Evolutionary conservation across 2,888 invertebrate genomes (phyloP), one percentile per base, ranked within the genome.

Genomic region (Eupithecia subumbrata): DNA sequence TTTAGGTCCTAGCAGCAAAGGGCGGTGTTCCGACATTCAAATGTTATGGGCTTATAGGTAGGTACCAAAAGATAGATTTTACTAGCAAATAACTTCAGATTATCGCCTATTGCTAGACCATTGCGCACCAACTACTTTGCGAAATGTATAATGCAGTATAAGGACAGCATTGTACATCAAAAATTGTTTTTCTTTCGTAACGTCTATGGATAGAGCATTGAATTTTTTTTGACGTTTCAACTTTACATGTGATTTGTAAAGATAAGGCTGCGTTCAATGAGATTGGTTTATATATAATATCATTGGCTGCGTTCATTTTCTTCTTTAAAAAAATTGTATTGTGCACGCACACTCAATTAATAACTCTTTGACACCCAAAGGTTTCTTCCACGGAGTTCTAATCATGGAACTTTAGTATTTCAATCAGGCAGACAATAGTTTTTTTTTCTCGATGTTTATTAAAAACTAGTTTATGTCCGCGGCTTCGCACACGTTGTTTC

Each of bases 1-100:
- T 73, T 75, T 72, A 69, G 74, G 78, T 79, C 73, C 73, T 78
- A 4, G 11, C 74, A 76, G 60, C 40, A 43, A 76, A 71, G 60
- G 45, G 60, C 43, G 66, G 69, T 76, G 66, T 74, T 60, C 34
- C 67, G 69, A 71, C 78, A 77, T 76, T 74, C 75, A 73, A 81
- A 81, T 80, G 73, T 70, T 69, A 79, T 67, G 77, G 84, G 80
- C 34, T 83, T 81, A 79, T 83, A 82, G 7, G 16, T 22, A 52
- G 22, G 43, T 25, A 68, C 80, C 74, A 80, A 40, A 30, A 69
- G 9, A 56, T 60, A 40, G 40, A 40, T n/a, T 9, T 34, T 63
- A 22, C 25, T 72, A 48, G 34, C 25, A 69, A 67, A 25, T 66
- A 0, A 48, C 52, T 64, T 18, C 14, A 14, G 43, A 30, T n/a